Evolutionary conservation across 2,113 vertebrate genomes (phyloP).

Genomic region (Shinisaurus crocodilurus): DNA sequence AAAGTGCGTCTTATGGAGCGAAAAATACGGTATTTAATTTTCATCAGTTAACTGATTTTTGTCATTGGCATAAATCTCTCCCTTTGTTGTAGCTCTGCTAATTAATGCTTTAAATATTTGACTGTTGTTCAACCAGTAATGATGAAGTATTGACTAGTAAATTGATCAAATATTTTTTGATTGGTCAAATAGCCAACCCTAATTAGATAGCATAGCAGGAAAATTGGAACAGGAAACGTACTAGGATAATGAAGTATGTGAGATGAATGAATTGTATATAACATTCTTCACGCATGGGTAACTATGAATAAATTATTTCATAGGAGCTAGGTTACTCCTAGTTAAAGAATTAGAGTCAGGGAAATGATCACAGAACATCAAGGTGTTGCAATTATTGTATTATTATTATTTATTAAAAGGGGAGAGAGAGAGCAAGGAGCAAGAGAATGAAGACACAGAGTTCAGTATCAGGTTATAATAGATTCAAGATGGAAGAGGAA

Average conservation of each 20-base stretch:
- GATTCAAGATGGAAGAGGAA: conserved; percentile 10
- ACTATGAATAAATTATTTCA: neutral
- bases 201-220: neutral
- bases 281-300: neutral
- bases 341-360: neutral
- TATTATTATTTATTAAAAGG: conserved; percentile 32
- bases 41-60: neutral
- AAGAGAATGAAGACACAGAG: conserved; percentile 19
- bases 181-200: neutral
- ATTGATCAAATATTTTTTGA: neutral
- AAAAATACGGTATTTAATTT: too few species aligned
- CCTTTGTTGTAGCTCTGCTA: neutral
- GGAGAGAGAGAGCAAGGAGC: conserved; percentile 6
- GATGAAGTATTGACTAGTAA: neutral
- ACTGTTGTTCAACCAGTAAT: neutral
- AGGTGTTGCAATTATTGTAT: neutral
- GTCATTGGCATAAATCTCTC: neutral
- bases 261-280: neutral
- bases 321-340: neutral
- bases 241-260: neutral
- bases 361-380: neutral
- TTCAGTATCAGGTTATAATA: conserved; percentile 1
- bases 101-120: neutral
- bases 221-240: neutral
- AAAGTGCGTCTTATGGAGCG: too few species aligned